Base-by-base conservation (phyloP, 1,140 invertebrate species). In the Rhopalosiphum padi region DNA sequence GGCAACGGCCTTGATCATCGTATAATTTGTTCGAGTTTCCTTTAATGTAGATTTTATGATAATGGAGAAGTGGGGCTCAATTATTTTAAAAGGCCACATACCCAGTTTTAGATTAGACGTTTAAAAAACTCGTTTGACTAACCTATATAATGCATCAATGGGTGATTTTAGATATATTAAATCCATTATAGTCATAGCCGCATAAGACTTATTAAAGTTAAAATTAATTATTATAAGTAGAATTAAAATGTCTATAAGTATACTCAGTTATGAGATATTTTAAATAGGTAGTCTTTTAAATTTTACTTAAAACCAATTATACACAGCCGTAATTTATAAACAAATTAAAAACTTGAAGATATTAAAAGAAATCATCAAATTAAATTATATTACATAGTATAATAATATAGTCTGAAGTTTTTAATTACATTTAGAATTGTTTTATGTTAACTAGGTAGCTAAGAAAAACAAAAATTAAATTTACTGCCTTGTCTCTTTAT, bases 361-460 rank as follows among this genome's bases (percentile, higher is more conserved):
- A 87, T 46, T 87, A 46, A n/a, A 87, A 87, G 23, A 87, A 87
- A 87, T 87, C 43, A 30, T 87, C 25, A 87, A 87, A 87, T n/a
- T n/a, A 46, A 87, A 46, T 87, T 46, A 46, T n/a, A 46, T 46
- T 48, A 43, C 41, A 25, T 86, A 15, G 4, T 68, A 48, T 87
- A 87, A 46, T 30, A n/a, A 21, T 48, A 35, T 35, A 35, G 43
- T 48, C 25, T n/a, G 11, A 48, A 88, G 86, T 88, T 87, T 87
- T 46, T 87, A 87, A 87, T 48, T 48, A 87, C 30, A 43, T 87
- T 46, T 48, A 18, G 43, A 87, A 25, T 18, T 30, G 4, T 87
- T 48, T 87, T 43, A 46, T n/a, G 85, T 87, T 87, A 48, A 87
- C 25, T 46, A 87, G 85, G 18, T 15, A 30, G 43, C 46, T 46